phyloP scores from a whole-genome alignment of 2,113 vertebrate genomes.

The Verasper variegatus region DNA sequence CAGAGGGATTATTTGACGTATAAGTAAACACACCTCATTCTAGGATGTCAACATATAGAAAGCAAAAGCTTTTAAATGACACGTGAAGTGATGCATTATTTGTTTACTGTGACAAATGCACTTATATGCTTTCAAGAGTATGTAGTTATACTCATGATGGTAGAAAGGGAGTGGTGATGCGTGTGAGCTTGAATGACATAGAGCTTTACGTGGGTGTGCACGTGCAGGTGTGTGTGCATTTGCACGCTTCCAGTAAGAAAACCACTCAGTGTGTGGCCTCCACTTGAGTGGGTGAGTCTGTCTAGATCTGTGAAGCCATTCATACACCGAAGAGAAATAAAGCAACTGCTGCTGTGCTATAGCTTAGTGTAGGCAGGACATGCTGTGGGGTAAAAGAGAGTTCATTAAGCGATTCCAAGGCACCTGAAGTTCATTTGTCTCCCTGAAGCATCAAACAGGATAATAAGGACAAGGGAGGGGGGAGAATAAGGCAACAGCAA shows the following conservation, averaged over 20 bases:
- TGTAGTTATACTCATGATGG: background rate
- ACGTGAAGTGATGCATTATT: constrained; percentile 24
- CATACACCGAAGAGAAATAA: constrained; percentile 50
- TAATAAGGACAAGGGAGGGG: constrained; percentile 58
- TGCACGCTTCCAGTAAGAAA: background rate
- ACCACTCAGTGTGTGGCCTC: constrained; percentile 28
- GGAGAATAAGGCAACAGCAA: constrained; percentile 44
- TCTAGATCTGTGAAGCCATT: constrained; percentile 30
- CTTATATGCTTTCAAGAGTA: background rate
- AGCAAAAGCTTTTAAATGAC: constrained; percentile 14
- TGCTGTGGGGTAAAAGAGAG: constrained; percentile 76
- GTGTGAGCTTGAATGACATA: constrained; percentile 3
- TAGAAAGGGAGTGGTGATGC: background rate
- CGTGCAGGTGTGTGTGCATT: constrained; percentile 8
- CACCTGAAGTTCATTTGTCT: constrained; percentile 80
- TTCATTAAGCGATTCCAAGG: constrained; percentile 80
- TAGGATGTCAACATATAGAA: constrained; percentile 9
- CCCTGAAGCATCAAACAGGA: constrained; percentile 76
- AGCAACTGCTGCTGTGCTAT: constrained; percentile 40
- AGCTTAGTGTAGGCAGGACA: constrained; percentile 52
- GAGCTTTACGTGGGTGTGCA: constrained; percentile 19
- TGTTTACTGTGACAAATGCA: constrained; percentile 2
- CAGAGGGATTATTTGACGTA: constrained; percentile 45
- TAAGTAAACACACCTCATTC: constrained; percentile 28
- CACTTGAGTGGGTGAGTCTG: constrained; percentile 20